Conservation (phyloP, 1,140 invertebrate genomes). For the Oscheius sp. region DNA sequence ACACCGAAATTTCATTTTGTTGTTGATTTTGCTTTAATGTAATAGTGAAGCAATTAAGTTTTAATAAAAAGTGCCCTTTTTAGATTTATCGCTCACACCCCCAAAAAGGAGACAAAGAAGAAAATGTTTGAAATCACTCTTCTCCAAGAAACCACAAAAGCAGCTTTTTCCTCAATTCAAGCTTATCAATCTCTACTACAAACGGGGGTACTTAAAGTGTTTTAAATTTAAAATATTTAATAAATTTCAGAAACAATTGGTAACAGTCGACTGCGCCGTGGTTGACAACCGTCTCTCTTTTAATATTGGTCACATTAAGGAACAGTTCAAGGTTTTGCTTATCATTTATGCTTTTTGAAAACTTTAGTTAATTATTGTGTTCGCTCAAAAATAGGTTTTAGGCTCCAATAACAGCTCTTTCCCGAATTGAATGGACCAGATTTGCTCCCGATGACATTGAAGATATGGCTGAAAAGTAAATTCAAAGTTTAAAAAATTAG, state of each 20-base stretch:
- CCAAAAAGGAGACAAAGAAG: conserved; percentile 1
- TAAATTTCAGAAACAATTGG: not conserved
- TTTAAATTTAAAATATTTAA: not conserved
- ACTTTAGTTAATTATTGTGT: too few relatives aligned
- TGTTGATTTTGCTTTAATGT: not conserved
- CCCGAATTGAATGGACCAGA: not conserved
- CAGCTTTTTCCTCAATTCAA: not conserved
- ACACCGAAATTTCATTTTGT: not conserved
- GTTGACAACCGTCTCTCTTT: not conserved
- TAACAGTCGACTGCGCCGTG: not conserved
- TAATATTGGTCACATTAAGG: not conserved
- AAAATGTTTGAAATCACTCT: not conserved
- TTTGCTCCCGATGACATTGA: not conserved
- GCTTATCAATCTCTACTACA: not conserved
- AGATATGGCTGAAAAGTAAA: not conserved
- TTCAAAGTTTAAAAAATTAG: not conserved
- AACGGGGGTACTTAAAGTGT: not conserved
- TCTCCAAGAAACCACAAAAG: not conserved
- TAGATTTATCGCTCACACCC: not conserved
- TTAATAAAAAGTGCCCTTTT: too few relatives aligned
- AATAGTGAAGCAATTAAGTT: too few relatives aligned
- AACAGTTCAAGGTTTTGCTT: not conserved
- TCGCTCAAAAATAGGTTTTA: too few relatives aligned
- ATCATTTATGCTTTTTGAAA: not conserved
- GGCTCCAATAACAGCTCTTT: not conserved